phyloP scores from a whole-genome alignment of 1,140 invertebrate species.

The Pachyrhynchus sulphureomaculatus region DNA sequence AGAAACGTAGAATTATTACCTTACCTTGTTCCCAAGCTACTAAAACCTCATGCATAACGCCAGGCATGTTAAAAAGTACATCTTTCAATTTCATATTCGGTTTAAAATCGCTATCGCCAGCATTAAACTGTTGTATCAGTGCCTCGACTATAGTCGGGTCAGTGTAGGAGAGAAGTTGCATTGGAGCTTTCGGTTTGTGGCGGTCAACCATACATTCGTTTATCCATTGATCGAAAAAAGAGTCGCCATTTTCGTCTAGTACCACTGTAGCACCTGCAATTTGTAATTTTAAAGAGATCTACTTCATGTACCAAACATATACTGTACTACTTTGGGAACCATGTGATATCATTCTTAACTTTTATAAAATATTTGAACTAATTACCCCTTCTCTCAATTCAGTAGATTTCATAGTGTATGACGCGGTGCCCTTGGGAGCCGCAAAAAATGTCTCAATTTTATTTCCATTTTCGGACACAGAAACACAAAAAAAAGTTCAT shows the following conservation, averaged over 20 bases:
- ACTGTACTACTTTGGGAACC: too few species aligned
- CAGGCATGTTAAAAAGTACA: constrained; percentile 78
- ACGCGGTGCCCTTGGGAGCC: too few species aligned
- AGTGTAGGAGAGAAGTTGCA: constrained; percentile 74
- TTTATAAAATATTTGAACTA: too few species aligned
- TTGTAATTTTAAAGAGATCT: too few species aligned
- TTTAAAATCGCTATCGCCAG: constrained; percentile 66
- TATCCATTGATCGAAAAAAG: constrained; percentile 93
- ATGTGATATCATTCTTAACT: too few species aligned
- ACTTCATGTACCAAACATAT: too few species aligned
- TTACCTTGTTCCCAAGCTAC: constrained; percentile 84
- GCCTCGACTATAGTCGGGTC: constrained; percentile 80
- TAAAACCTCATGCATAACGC: constrained; percentile 84
- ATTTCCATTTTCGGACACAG: too few species aligned
- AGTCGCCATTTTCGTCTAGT: constrained; percentile 55
- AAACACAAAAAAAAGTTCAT: too few species aligned
- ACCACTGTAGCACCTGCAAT: constrained; percentile 61
- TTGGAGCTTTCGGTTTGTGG: constrained; percentile 82
- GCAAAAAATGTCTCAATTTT: too few species aligned
- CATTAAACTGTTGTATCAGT: constrained; percentile 78
- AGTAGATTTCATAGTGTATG: too few species aligned
- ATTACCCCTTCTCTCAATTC: too few species aligned
- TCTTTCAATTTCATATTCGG: constrained; percentile 82
- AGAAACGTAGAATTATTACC: too few species aligned
- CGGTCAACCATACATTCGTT: constrained; percentile 87